Evolutionary conservation across 2,113 vertebrate species (phyloP), one percentile per base, ranked within the genome.

Genomic region (Pachycephala philippinensis): DNA sequence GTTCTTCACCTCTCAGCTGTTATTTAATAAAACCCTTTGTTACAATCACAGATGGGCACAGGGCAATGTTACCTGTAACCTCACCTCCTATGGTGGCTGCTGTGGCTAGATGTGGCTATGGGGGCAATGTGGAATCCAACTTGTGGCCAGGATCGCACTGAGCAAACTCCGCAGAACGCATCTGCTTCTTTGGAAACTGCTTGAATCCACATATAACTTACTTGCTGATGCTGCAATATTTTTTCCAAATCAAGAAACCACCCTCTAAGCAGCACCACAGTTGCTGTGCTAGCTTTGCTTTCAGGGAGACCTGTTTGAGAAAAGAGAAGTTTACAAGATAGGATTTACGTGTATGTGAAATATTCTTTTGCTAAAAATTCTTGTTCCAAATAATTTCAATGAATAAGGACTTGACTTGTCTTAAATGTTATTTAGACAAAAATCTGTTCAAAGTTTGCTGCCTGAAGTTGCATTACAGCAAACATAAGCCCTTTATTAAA

Each of bases 291-390:
- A 71, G 45, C 57, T 66, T 26, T 65, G 9, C 24, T 75, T 75
- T 50, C 21, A 44, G 52, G 28, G 28, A 56, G 8, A 40, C 24
- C 21, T 85, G 4, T 39, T 65, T 54, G 57, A 76, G 45, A 39
- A 65, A 69, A 72, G 63, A 83, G 24, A 60, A 49, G 20, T 65
- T 44, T 65, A 72, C 40, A 35, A 60, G 28, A 28, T 9, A 65
- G 35, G 18, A 22, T 6, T 49, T 16, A 9, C 5, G 6, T 0
- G 0, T 53, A 31, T 10, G 6, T 24, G 31, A 61, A 84, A 71
- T 52, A 20, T n/a, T 52, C 37, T 77, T 77, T 37, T 70, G 40
- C 10, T 4, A 5, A 45, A 64, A 75, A 47, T 37, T 21, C 10
- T 79, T 79, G 8, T 66, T 80, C 18, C 31, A 4, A 63, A 26